Evolutionary conservation across 1,140 invertebrate genomes (phyloP).

Genomic region (Brachionus angularis): DNA sequence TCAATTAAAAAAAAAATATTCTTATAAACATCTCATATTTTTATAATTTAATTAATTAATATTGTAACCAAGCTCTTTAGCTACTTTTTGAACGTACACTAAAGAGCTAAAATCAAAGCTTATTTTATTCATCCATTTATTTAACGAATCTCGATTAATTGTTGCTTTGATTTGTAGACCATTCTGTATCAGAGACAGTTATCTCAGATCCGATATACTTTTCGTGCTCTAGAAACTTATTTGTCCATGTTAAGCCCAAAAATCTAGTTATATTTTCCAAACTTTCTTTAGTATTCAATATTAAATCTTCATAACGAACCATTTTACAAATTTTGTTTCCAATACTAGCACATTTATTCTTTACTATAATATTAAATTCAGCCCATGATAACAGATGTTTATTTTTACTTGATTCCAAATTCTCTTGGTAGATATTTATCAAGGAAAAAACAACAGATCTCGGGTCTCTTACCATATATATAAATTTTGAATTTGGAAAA

Average conservation of each 20-base stretch:
- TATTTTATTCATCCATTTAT: constrained; percentile 92
- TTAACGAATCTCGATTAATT: constrained; percentile 88
- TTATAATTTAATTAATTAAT: no score
- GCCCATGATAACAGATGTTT: not conserved
- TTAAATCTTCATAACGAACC: constrained; percentile 91
- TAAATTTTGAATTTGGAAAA: constrained; percentile 79
- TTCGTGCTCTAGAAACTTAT: constrained; percentile 92
- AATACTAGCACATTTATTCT: constrained; percentile 63
- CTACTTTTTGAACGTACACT: no score
- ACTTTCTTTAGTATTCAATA: constrained; percentile 81
- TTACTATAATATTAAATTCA: not conserved
- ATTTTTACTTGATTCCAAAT: constrained; percentile 65
- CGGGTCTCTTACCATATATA: constrained; percentile 96
- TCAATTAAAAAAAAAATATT: no score
- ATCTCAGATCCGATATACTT: constrained; percentile 93
- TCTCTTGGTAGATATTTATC: constrained; percentile 84
- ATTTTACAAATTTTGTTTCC: constrained; percentile 78
- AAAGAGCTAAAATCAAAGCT: no score
- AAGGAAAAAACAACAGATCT: constrained; percentile 95
- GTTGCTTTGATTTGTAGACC: constrained; percentile 97
- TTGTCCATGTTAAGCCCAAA: constrained; percentile 87
- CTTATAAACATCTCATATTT: no score
- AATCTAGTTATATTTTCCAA: constrained; percentile 84
- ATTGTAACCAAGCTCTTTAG: no score
- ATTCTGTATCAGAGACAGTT: constrained; percentile 76